Evolutionary conservation across 2,888 invertebrate species (phyloP).

Genomic region (Dynastes hyllus): DNA sequence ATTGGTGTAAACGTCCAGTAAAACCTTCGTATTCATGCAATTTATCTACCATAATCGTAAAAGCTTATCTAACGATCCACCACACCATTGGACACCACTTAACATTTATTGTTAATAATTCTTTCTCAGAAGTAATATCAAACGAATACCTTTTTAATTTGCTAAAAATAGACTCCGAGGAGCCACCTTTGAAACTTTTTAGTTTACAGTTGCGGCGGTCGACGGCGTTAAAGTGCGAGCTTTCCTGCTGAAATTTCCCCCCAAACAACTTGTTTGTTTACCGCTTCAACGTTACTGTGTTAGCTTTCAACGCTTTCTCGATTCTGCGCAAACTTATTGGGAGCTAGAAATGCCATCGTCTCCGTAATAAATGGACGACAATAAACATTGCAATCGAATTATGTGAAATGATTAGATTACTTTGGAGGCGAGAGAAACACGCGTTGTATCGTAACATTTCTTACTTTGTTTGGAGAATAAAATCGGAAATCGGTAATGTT

Average conservation of each 20-base stretch:
- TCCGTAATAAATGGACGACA: conserved; percentile 21
- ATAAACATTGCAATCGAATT: conserved; percentile 16
- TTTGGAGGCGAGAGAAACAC: background rate
- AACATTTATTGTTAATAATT: conserved; percentile 5
- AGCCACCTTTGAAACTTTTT: too few relatives aligned
- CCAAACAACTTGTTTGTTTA: conserved; percentile 27
- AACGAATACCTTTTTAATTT: too few relatives aligned
- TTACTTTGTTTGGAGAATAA: background rate
- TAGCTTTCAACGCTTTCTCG: conserved; percentile 24
- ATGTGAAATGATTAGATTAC: conserved; percentile 10
- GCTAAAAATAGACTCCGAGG: too few relatives aligned
- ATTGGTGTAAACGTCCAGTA: conserved; percentile 80
- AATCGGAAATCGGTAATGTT: background rate
- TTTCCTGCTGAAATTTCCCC: conserved; percentile 1
- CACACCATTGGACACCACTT: conserved; percentile 11
- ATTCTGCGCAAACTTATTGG: conserved; percentile 39
- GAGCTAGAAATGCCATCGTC: conserved; percentile 9
- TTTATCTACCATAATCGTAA: conserved; percentile 80
- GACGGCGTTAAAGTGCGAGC: background rate
- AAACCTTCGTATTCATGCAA: conserved; percentile 86
- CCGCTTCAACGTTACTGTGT: conserved; percentile 33
- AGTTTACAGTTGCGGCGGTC: background rate
- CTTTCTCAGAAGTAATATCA: background rate
- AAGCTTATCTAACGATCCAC: conserved; percentile 18
- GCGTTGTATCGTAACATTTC: background rate